Percentiles rank a stretch among this genome's conserved stretches.
phyloP scores from a whole-genome alignment of 1,140 invertebrate genomes.

The Schlechtendalia chinensis region DNA sequence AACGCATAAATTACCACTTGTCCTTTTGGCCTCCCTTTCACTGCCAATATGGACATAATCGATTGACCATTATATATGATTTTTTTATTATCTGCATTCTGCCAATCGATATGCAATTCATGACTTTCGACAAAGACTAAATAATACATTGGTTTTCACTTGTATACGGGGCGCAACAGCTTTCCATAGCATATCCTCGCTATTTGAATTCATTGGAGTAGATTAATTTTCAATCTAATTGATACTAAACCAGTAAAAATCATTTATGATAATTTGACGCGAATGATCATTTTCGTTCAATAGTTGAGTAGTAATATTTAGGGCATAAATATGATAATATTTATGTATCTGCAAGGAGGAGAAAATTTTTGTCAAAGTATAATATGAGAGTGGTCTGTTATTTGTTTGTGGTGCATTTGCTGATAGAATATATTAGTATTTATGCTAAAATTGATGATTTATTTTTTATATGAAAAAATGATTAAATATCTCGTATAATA shows the following conservation, averaged over 20 bases:
- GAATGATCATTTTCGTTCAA: no score
- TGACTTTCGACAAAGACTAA: not conserved
- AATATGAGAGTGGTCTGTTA: no score
- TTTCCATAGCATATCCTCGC: not conserved
- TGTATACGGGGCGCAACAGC: constrained; percentile 5
- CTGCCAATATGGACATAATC: constrained; percentile 26
- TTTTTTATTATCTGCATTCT: constrained; percentile 17
- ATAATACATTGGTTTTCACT: not conserved
- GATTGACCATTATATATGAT: constrained; percentile 19
- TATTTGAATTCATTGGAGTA: not conserved
- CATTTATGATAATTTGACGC: not conserved
- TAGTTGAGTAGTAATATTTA: not conserved
- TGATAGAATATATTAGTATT: no score
- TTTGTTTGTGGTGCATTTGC: no score
- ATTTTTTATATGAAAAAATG: no score
- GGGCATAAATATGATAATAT: not conserved
- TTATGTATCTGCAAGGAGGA: not conserved
- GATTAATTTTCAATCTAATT: not conserved
- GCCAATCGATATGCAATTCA: constrained; percentile 8
- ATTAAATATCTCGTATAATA: no score
- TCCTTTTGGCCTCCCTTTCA: constrained; percentile 31
- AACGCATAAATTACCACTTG: not conserved
- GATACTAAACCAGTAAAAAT: not conserved
- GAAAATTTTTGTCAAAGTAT: not conserved
- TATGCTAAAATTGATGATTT: no score